Percentiles rank a stretch among this genome's conserved stretches.
Conservation (phyloP, 2,113 vertebrate genomes). For the Clarias macrocephalus region DNA sequence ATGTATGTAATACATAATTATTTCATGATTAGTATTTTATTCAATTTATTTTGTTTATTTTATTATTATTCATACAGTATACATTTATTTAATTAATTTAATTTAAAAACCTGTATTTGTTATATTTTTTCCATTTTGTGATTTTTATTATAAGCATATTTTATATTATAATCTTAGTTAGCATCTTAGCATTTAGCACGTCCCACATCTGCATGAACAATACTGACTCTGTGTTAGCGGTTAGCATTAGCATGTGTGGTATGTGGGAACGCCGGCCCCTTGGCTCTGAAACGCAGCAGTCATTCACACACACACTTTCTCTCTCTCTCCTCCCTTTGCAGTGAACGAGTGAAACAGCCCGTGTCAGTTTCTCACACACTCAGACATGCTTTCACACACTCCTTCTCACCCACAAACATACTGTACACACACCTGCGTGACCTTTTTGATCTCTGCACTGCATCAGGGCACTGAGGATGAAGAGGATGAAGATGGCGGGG, state of each 20-base stretch:
- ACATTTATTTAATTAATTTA: background rate
- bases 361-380: background rate
- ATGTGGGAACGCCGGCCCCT: conserved; percentile 40
- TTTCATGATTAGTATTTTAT: background rate
- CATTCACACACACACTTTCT: background rate
- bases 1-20: background rate
- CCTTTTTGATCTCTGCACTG: conserved; percentile 26
- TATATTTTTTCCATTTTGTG: background rate
- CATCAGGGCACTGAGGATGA: conserved; percentile 17
- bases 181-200: conserved; percentile 21
- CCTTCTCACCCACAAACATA: conserved; percentile 11
- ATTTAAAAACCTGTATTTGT: background rate
- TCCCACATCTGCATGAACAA: background rate
- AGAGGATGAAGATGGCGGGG: conserved; percentile 34
- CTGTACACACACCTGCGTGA: conserved; percentile 25
- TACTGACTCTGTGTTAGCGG: conserved; percentile 19
- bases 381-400: conserved; percentile 1
- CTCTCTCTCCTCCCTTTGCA: conserved; percentile 34
- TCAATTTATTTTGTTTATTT: background rate
- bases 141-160: background rate
- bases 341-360: background rate
- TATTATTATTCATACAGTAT: background rate
- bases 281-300: conserved; percentile 28
- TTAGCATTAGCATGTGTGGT: conserved; percentile 34
- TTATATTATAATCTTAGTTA: background rate